Evolutionary conservation across 2,797 vertebrate species (phyloP), one percentile per base, ranked within the genome.

Genomic region (Silurus aristotelis): DNA sequence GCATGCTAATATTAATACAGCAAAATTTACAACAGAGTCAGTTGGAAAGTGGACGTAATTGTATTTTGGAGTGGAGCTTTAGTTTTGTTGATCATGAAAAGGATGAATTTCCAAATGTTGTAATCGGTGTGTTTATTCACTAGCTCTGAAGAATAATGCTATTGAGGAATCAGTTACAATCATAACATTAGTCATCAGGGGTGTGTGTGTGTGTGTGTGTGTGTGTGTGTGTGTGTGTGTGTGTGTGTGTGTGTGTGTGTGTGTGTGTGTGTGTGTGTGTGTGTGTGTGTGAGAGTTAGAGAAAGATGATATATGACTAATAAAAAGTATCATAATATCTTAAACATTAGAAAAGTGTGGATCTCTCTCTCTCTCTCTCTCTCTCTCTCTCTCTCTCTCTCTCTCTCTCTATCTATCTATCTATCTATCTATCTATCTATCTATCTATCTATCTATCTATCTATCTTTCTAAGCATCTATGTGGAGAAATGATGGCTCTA

Each of bases 151-250:
- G 12, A 12, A 48, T 9, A 80, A 27, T 25, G 31, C 22, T 19
- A 84, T 46, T 71, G 64, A 79, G 31, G 60, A 56, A 52, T 84
- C 82, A 19, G 46, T 63, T 68, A 58, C 66, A 78, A 68, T 56
- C 83, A 60, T 25, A 79, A 52, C 58, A 61, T 70, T 68, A 70
- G 55, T 77, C 19, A 56, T 55, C 75, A 38, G 9, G 27, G 19
- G 56, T 31, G 31, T 31, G 31, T 31, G 31, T 31, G 67, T 38
- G 17, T 70, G 31, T 70, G 15, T 70, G 27, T 70, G 67, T 68
- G 67, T 68, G 67, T 70, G 7, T 43, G 31, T 70, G 31, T 70
- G 67, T 38, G 25, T 67, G 25, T 66, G 63, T 64, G 31, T 19
- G 2, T 43, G 38, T 6, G 68, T 31, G 31, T 31, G 31, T 31